Percentiles rank a stretch among this genome's conserved stretches.
Evolutionary conservation across 1,140 invertebrate genomes (phyloP).

Genomic region (Zaprionus lachaisei): DNA sequence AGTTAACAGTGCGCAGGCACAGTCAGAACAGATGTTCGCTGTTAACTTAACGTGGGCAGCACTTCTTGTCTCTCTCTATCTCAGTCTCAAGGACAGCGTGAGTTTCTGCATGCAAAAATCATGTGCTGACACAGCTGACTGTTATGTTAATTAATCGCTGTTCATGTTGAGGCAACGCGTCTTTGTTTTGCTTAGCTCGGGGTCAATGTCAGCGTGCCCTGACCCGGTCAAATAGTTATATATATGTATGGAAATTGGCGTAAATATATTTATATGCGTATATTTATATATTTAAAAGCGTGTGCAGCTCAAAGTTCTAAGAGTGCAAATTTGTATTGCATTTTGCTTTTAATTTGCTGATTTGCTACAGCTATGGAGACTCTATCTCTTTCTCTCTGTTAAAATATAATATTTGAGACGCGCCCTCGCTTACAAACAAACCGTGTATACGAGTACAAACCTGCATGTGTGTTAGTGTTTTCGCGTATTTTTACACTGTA

Average conservation of each 20-base stretch:
- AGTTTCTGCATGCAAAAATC: conserved; percentile 1
- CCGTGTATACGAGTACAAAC: conserved; percentile 2
- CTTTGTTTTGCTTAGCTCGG: background rate
- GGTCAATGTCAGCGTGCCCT: conserved; percentile 27
- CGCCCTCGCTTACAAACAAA: conserved; percentile 9
- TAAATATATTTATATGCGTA: background rate
- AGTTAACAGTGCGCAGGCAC: conserved; percentile 55
- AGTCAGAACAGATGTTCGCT: conserved; percentile 58
- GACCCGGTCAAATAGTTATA: conserved; percentile 20
- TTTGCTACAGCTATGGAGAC: background rate
- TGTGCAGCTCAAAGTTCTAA: conserved; percentile 4
- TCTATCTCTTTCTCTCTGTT: background rate
- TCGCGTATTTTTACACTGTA: background rate
- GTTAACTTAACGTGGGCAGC: conserved; percentile 11
- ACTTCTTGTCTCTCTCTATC: conserved; percentile 10
- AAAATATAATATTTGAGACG: conserved; percentile 9
- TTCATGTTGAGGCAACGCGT: conserved; percentile 3
- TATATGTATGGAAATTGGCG: background rate
- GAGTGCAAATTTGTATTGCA: background rate
- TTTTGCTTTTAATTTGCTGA: conserved; percentile 6
- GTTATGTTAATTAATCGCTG: conserved; percentile 21
- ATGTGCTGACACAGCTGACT: conserved; percentile 41
- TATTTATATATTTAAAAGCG: background rate
- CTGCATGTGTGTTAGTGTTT: background rate
- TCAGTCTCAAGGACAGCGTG: conserved; percentile 26